A percentile compares a stretch with the other conserved stretches of the same genome.
Evolutionary conservation across 2,888 invertebrate species (phyloP).

Genomic region (Lepidochrysops patricia): DNA sequence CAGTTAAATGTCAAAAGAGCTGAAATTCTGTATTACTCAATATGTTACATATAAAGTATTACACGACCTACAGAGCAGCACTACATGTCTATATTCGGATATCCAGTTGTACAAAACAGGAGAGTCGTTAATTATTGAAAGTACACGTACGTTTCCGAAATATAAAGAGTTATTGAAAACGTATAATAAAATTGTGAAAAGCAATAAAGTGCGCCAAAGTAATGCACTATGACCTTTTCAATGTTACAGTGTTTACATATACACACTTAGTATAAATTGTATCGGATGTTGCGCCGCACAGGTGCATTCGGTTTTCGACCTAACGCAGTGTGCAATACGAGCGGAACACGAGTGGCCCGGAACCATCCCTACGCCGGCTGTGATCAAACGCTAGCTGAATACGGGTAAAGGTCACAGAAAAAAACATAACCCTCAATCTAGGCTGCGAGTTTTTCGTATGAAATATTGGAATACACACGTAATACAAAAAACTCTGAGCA

Average conservation of each 20-base stretch:
- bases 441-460: not conserved
- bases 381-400: not conserved
- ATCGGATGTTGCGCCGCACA: not conserved
- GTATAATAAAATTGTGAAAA: not conserved
- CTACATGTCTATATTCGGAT: not conserved
- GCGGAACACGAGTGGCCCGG: not conserved
- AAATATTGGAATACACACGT: not conserved
- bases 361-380: not conserved
- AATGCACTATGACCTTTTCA: conserved; percentile 14
- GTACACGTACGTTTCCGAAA: not conserved
- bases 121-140: not conserved
- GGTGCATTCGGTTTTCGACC: not conserved
- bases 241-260: conserved; percentile 15
- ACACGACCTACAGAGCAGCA: not conserved
- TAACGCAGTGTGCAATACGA: not conserved
- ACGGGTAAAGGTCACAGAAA: conserved; percentile 5
- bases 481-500: not conserved
- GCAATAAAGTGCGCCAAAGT: not conserved
- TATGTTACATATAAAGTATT: not conserved
- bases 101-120: conserved; percentile 1
- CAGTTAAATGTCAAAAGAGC: not conserved
- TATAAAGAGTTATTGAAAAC: not conserved
- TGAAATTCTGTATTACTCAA: not conserved
- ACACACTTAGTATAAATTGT: not conserved
- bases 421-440: not conserved